Evolutionary conservation across 2,888 invertebrate genomes (phyloP).

Genomic region (Hypolimnas misippus): DNA sequence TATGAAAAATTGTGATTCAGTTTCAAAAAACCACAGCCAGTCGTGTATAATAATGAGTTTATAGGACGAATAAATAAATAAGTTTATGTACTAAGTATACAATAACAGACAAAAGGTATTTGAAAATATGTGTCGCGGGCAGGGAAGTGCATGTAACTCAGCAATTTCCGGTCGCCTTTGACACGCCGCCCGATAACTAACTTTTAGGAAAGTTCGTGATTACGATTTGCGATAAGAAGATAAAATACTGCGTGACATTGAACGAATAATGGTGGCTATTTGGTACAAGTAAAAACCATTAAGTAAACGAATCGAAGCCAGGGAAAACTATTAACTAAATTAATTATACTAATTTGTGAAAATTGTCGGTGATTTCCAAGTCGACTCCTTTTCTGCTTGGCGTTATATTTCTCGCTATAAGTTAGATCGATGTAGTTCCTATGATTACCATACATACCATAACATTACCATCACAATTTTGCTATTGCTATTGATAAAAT

Average conservation of each 20-base stretch:
- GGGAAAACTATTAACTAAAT: background rate
- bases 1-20: too few species aligned
- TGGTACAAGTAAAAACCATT: background rate
- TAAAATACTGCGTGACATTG: background rate
- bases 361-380: background rate
- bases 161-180: conserved; percentile 19
- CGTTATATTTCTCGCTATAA: background rate
- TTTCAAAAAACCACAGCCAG: too few species aligned
- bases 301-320: background rate
- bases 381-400: background rate
- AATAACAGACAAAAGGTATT: too few species aligned
- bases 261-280: background rate
- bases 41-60: too few species aligned
- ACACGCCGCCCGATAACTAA: background rate
- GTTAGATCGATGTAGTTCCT: too few species aligned
- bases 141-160: conserved; percentile 15
- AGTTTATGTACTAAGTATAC: too few species aligned
- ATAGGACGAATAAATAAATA: too few species aligned
- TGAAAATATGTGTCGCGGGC: background rate
- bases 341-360: background rate
- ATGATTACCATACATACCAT: too few species aligned
- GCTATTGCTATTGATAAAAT: too few species aligned
- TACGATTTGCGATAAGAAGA: background rate
- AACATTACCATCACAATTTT: too few species aligned
- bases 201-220: background rate